Evolutionary conservation across 2,113 vertebrate genomes (phyloP), one percentile per base, ranked within the genome.

Genomic region (Aegithalos caudatus): DNA sequence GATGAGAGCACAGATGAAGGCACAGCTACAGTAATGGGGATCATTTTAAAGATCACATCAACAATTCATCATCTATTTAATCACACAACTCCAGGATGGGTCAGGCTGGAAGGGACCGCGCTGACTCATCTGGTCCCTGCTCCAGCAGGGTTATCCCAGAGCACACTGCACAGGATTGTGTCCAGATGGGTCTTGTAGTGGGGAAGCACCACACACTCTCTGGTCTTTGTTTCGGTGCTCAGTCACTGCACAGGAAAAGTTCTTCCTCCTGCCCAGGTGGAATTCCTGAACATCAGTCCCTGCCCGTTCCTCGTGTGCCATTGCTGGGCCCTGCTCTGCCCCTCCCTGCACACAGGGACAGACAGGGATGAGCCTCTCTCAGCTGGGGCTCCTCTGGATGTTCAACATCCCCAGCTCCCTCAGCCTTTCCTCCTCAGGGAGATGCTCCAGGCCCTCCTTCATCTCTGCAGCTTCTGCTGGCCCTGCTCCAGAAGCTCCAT

Each of bases 401-500:
- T 8, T 70, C 29, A 17, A 11, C 16, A 54, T 4, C 24, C 24
- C 35, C 74, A 71, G 13, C 2, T 71, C 65, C 29, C 57, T 35
- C 48, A 47, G 40, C 65, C 17, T 31, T 4, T 47, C 40, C 56
- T 35, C 1, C 0, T 2, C n/a, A 22, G 2, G 4, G 42, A 31
- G 47, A 31, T 54, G 48, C 5, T 71, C n/a, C 57, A 79, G 24
- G 25, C 16, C 13, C 24, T 18, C n/a, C 23, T 5, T 47, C 29
- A 42, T 31, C 7, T 62, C 42, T 38, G 35, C 25, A 56, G 84
- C 42, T 50, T 33, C 31, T 1, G 0, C 57, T 37, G 40, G 29
- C 10, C 29, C 40, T 0, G 2, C 5, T 40, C 12, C 57, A 80
- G 42, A 3, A 42, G 21, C 21, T 27, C 35, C 65, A 3, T 3